Evolutionary conservation across 2,888 invertebrate genomes (phyloP).

Genomic region (Fragum sueziense): DNA sequence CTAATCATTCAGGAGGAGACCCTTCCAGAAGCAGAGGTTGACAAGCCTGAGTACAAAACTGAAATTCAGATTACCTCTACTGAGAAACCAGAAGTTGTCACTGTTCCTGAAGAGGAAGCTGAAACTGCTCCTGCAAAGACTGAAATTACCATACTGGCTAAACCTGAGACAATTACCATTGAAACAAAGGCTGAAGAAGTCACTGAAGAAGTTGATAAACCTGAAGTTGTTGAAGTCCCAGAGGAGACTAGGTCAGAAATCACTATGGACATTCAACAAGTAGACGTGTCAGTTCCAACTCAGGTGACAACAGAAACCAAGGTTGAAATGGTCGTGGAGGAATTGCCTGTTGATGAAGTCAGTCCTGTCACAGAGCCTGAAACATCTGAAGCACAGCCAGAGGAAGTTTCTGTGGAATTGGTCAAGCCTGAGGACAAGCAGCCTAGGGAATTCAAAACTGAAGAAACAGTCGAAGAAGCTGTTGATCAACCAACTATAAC

Average conservation of each 20-base stretch:
- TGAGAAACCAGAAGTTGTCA: slow-evolving; percentile 50
- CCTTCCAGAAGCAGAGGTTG: slow-evolving; percentile 42
- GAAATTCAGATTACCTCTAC: slow-evolving; percentile 38
- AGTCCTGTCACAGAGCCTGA: background rate
- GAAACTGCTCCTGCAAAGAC: background rate
- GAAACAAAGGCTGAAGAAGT: slow-evolving; percentile 37
- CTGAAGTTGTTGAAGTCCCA: slow-evolving; percentile 36
- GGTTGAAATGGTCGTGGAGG: background rate
- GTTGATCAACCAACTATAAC: slow-evolving; percentile 19
- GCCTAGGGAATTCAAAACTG: slow-evolving; percentile 37
- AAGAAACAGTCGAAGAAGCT: slow-evolving; percentile 33
- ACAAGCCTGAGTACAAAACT: slow-evolving; percentile 54
- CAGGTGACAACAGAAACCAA: background rate
- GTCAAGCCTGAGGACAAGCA: slow-evolving; percentile 12
- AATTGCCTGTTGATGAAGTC: background rate
- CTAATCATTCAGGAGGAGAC: slow-evolving; percentile 50
- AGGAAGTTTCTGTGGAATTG: slow-evolving; percentile 33
- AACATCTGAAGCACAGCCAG: background rate
- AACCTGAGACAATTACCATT: slow-evolving; percentile 40
- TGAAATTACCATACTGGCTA: slow-evolving; percentile 13
- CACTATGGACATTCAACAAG: slow-evolving; percentile 36
- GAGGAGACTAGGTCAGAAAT: slow-evolving; percentile 35
- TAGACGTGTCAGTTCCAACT: background rate
- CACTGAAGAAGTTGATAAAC: slow-evolving; percentile 32
- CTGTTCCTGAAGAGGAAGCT: slow-evolving; percentile 37